These are phyloP conservation scores for Neodiprion pinetum DNA, from an alignment of 1,140 invertebrate genomes.

Conservation along the genomic window DNA sequence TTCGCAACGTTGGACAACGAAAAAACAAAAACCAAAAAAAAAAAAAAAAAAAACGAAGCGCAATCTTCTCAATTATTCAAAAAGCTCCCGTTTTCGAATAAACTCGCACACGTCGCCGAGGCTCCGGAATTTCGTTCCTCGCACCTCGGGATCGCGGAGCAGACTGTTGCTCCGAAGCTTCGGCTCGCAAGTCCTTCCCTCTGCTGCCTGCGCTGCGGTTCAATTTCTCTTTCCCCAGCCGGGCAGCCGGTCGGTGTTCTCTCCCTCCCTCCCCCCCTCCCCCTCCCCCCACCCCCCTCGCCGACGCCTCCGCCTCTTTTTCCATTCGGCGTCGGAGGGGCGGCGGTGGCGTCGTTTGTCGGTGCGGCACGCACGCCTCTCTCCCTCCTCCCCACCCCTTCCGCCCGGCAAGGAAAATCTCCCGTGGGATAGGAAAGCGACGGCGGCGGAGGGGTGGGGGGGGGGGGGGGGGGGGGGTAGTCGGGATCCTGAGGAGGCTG, in stretches of 20 bases:
- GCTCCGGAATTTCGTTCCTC: conserved; percentile 24
- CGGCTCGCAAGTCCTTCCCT: conserved; percentile 25
- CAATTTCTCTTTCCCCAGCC: conserved; percentile 4
- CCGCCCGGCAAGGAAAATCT: too few relatives aligned
- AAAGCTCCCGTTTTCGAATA: too few relatives aligned
- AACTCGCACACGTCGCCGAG: not conserved
- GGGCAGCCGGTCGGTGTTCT: conserved; percentile 5
- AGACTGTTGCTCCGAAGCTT: conserved; percentile 54
- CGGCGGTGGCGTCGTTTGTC: too few relatives aligned
- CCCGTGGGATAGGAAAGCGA: too few relatives aligned
- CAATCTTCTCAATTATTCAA: not conserved
- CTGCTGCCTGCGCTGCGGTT: conserved; percentile 20
- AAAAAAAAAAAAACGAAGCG: too few relatives aligned
- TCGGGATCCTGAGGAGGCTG: too few relatives aligned
- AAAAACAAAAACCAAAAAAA: too few relatives aligned
- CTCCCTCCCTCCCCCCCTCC: conserved; percentile 9
- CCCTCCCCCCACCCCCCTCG: not conserved
- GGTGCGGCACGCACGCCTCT: not conserved
- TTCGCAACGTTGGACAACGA: too few relatives aligned
- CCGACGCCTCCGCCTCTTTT: not conserved
- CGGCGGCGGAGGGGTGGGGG: too few relatives aligned
- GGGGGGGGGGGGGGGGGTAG: too few relatives aligned
- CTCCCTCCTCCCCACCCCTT: not conserved
- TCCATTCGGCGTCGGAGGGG: not conserved
- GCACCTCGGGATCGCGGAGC: conserved; percentile 47